Base-by-base conservation (phyloP, 2,888 invertebrate genomes). In the Diadegma fenestrale region DNA sequence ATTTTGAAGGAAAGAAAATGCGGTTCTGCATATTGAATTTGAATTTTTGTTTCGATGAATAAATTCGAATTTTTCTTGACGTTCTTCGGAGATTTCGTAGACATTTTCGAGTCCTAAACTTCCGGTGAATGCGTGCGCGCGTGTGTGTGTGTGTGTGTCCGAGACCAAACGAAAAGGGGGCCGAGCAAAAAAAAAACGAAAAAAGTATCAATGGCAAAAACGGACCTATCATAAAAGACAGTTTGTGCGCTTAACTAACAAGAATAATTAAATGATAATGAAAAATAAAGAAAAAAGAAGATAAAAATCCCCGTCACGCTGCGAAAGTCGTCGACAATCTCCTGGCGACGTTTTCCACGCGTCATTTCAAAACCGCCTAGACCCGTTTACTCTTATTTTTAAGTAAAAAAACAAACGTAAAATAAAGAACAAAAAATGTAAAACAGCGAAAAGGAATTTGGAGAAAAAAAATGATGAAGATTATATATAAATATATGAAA, bases 161-260 rank as follows among this genome's bases (percentile, higher is more conserved):
- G 64, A 5, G 75, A 64, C 19, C 30, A 19, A 71, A 10, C 41
- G 75, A 69, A 64, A 37, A 41, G 68, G 48, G 63, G 51, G 43
- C 45, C 54, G 19, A 63, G 6, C 66, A 68, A 26, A 41, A 71
- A 78, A 76, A 76, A 3, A 54, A 12, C 12, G 22, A 84, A 26
- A 41, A 71, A 78, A 76, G 79, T 12, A 54, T 22, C 12, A 54
- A 84, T 82, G 78, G 87, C 89, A 90, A 90, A 85, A 90, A 91
- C 89, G 37, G 90, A 92, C 89, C 89, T 92, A 92, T 89, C 88
- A 92, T 90, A 91, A 93, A 91, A 92, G 91, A 92, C 92, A 91
- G 92, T 91, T 92, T 92, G 92, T 92, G 91, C 90, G 92, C 92
- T 92, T 93, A 92, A 54, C 90, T 92, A 92, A 92, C 90, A 72